These are phyloP conservation scores for Saccopteryx leptura DNA, from an alignment of 2,113 vertebrate species.

Conservation along the genomic window DNA sequence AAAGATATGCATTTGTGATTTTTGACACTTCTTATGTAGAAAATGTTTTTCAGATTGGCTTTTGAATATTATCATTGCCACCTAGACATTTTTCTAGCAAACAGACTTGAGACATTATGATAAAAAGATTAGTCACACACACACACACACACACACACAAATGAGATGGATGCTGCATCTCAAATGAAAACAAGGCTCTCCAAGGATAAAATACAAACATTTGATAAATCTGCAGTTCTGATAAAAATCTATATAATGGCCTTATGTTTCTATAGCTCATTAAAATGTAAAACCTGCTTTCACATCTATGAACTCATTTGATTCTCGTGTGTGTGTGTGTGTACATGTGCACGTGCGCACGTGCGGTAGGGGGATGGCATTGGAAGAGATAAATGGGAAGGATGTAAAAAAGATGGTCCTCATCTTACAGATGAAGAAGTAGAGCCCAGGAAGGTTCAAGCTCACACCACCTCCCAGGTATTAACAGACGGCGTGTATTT, in stretches of 20 bases:
- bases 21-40: constrained; percentile 60
- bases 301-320: constrained; percentile 58
- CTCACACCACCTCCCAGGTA: background rate
- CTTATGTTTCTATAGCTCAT: background rate
- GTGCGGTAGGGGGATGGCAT: no score
- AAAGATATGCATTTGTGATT: constrained; percentile 63
- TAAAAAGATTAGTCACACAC: constrained; percentile 68
- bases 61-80: constrained; percentile 62
- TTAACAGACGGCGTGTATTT: background rate
- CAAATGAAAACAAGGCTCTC: constrained; percentile 66
- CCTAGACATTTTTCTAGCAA: constrained; percentile 58
- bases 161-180: constrained; percentile 45
- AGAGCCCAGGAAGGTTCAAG: background rate
- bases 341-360: no score
- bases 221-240: constrained; percentile 13
- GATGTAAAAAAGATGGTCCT: background rate
- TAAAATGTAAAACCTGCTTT: constrained; percentile 47
- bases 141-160: no score
- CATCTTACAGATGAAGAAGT: background rate
- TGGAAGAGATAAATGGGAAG: background rate
- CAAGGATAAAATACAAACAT: constrained; percentile 69
- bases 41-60: constrained; percentile 60
- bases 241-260: constrained; percentile 56
- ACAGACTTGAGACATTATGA: constrained; percentile 61
- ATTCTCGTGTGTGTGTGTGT: background rate